phyloP scores from a whole-genome alignment of 2,113 vertebrate species.

The Perognathus longimembris region DNA sequence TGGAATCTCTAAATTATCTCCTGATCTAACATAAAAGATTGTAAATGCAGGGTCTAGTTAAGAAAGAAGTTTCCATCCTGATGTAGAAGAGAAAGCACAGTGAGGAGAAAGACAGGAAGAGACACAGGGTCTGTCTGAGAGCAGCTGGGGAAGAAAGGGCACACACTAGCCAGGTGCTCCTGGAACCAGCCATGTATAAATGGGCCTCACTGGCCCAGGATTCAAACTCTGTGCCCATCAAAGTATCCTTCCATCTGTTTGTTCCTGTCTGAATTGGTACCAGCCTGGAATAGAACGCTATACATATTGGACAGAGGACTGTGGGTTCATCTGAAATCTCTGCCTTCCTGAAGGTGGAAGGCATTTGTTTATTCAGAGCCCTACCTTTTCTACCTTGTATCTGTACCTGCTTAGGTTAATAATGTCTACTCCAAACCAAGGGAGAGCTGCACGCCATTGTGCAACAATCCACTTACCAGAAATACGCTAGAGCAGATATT shows the following conservation, averaged over 20 bases:
- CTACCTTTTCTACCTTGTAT: slow-evolving; percentile 11
- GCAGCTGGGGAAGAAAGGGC: neutral
- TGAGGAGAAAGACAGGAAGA: neutral
- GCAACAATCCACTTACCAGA: slow-evolving; percentile 63
- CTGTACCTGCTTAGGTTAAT: slow-evolving; percentile 49
- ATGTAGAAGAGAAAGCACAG: neutral
- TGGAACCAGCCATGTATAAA: neutral
- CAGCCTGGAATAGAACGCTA: neutral
- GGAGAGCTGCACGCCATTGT: slow-evolving; percentile 15
- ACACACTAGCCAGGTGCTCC: neutral
- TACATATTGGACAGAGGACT: neutral
- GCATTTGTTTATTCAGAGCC: neutral
- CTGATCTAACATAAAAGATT: neutral
- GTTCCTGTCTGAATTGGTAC: slow-evolving; percentile 29
- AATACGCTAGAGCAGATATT: slow-evolving; percentile 59
- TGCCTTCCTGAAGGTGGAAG: neutral
- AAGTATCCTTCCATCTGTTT: neutral
- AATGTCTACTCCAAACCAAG: slow-evolving; percentile 51
- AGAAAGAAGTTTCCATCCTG: neutral
- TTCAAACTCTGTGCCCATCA: neutral
- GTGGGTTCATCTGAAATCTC: neutral
- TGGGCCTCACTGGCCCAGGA: neutral
- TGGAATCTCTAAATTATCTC: neutral
- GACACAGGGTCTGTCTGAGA: neutral
- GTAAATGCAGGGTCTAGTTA: neutral